Base-by-base conservation (phyloP, 2,113 vertebrate genomes). In the Catharus minimus region DNA sequence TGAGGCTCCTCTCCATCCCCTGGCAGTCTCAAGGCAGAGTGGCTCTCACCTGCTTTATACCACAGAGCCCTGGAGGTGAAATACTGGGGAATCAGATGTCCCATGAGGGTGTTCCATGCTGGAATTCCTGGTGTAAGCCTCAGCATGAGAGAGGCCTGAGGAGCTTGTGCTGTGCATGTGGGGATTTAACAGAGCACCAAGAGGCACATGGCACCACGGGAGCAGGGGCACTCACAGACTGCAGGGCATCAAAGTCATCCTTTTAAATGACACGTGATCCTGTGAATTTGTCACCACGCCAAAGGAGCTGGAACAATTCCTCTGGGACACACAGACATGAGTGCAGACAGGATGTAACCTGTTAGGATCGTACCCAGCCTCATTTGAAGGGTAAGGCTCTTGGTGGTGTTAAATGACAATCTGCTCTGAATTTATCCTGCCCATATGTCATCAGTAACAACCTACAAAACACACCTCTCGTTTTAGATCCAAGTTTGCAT, bases 401-500 rank as follows among this genome's bases (percentile, higher is more conserved):
- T 36, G 58, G 46, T 86, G 83, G 90, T 89, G 93, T 28, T 92
- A 95, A 93, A 89, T 47, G 92, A 86, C 86, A 95, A 86, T 90
- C 86, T 93, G 95, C 58, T 88, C 95, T 93, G 88, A 89, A 95
- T 95, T 95, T 94, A 77, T 94, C 90, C 66, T 69, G 55, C 81
- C 95, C 93, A 92, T 95, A 95, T 95, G 93, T 62, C 83, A 93
- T 39, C 92, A 94, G 89, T 19, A 95, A 47, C 92, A 90, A 95
- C 90, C 94, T 79, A 89, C 21, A 93, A 93, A 93, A 90, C 81
- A 94, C 90, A 93, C 78, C 81, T 95, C 95, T 95, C 74, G 0
- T 93, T 96, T 95, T 94, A 96, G 95, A 95, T 82, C 77, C 90
- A 87, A 90, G 86, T 92, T 90, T 93, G 81, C 90, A 95, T 95